Conservation (phyloP, 2,113 vertebrate species). For the Tragelaphus strepsiceros region DNA sequence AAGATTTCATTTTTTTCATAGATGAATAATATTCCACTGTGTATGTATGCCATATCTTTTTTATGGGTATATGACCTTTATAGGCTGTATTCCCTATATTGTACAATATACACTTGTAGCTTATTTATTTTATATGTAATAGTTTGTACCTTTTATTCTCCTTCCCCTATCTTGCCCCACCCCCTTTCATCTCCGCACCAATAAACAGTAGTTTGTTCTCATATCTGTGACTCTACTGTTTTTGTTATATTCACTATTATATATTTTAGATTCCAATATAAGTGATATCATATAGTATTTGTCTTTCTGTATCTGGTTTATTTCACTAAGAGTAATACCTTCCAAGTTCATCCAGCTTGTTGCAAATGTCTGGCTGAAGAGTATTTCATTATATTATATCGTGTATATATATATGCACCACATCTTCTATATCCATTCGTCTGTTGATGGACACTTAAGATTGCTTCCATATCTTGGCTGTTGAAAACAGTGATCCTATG, state of each 20-base stretch:
- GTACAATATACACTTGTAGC: background rate
- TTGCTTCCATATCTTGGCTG: background rate
- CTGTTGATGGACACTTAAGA: background rate
- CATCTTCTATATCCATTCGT: background rate
- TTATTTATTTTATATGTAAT: background rate
- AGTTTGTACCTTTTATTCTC: background rate
- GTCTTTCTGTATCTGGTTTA: background rate
- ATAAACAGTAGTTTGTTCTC: background rate
- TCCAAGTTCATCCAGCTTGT: background rate
- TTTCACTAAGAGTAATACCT: background rate
- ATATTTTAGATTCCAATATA: background rate
- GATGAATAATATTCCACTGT: background rate
- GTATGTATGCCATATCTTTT: background rate
- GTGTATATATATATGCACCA: background rate
- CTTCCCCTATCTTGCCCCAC: background rate
- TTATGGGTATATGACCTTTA: background rate
- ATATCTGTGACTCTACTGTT: background rate
- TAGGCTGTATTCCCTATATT: background rate
- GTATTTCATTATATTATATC: background rate
- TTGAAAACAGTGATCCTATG: background rate
- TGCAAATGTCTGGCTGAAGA: background rate
- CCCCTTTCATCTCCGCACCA: background rate
- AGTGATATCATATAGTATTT: background rate
- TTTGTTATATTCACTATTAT: background rate
- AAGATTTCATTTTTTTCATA: background rate